Conservation (phyloP, 2,797 vertebrate genomes). For the Mus minutoides region DNA sequence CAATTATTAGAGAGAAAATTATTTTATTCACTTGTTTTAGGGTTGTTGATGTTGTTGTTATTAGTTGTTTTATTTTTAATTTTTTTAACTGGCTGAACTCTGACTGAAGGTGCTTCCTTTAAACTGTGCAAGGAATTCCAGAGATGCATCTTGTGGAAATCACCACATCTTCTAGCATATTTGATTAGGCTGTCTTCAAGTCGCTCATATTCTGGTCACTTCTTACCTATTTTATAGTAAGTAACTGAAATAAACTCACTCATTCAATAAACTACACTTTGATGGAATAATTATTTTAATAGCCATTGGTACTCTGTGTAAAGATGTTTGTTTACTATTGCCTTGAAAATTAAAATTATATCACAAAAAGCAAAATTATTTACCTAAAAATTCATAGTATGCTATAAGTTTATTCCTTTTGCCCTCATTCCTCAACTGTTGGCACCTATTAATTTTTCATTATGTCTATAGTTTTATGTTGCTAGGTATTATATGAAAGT, state of each 20-base stretch:
- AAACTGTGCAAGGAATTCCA: background rate
- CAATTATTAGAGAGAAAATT: background rate
- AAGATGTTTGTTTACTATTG: background rate
- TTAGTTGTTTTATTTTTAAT: background rate
- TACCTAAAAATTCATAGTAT: background rate
- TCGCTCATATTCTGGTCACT: background rate
- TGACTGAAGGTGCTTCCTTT: background rate
- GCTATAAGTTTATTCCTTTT: background rate
- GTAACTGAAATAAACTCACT: background rate
- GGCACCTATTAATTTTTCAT: background rate
- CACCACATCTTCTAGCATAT: too few relatives aligned
- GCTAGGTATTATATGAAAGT: background rate
- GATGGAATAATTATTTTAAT: background rate
- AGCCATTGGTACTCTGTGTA: background rate
- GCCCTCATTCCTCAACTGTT: background rate
- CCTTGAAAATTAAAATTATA: background rate
- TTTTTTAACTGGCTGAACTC: background rate
- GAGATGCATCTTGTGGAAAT: background rate
- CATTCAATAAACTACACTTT: background rate
- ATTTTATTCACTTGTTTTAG: too few relatives aligned
- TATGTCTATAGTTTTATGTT: background rate
- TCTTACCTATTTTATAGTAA: background rate
- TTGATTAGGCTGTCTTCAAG: background rate
- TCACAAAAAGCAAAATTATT: background rate
- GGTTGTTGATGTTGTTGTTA: background rate